phyloP scores from a whole-genome alignment of 2,888 invertebrate species.

The Troides helena region DNA sequence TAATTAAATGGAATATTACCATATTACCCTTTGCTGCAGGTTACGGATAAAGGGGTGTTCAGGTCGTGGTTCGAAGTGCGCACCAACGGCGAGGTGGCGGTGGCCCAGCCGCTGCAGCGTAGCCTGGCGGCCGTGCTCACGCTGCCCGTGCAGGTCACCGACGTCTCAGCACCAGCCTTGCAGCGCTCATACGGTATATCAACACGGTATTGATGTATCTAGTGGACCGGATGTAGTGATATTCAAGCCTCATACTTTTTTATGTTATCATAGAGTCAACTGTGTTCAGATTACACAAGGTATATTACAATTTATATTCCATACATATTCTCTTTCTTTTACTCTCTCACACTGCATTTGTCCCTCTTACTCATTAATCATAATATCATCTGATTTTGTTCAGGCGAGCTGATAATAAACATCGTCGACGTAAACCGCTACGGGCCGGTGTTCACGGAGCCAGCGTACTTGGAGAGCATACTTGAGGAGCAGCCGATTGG shows the following conservation, averaged over 20 bases:
- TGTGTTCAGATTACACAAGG: no score
- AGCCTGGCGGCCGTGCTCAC: slow-evolving; percentile 87
- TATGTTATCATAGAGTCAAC: no score
- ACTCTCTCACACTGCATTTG: not conserved
- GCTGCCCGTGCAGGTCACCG: slow-evolving; percentile 89
- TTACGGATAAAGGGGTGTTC: slow-evolving; percentile 65
- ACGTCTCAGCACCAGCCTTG: slow-evolving; percentile 87
- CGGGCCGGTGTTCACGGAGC: slow-evolving; percentile 78
- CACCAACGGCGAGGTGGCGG: slow-evolving; percentile 77
- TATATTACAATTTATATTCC: no score
- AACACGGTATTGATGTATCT: not conserved
- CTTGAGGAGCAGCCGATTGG: slow-evolving; percentile 92
- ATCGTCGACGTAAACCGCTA: slow-evolving; percentile 86
- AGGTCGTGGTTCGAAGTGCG: slow-evolving; percentile 67
- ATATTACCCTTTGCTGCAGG: slow-evolving; percentile 42
- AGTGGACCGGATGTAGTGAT: no score
- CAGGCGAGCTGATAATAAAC: slow-evolving; percentile 82
- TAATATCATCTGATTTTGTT: slow-evolving; percentile 18
- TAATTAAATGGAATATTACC: no score
- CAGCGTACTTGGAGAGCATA: slow-evolving; percentile 72
- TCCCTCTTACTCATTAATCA: no score
- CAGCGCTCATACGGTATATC: slow-evolving; percentile 87
- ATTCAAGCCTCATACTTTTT: no score
- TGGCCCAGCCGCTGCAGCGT: slow-evolving; percentile 82
- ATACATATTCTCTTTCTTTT: not conserved